These are phyloP conservation scores for Apamea anceps DNA, from an alignment of 2,888 invertebrate genomes.

Conservation along the genomic window DNA sequence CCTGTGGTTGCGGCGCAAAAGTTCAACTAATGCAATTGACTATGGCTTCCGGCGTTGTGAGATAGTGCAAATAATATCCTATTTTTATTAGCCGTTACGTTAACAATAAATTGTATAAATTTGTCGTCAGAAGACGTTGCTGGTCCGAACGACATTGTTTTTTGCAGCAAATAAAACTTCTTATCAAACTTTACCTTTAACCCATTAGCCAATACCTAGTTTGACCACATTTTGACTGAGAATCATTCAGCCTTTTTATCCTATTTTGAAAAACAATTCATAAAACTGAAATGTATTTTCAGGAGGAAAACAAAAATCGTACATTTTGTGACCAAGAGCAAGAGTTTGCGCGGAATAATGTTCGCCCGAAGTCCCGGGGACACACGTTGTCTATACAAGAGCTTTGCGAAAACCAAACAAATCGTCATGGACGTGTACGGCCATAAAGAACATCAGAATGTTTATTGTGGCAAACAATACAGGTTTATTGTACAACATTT, in stretches of 20 bases:
- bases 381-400: slow-evolving; percentile 71
- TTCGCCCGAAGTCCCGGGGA: slow-evolving; percentile 73
- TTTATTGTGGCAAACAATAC: slow-evolving; percentile 32
- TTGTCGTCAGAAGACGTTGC: too few relatives aligned
- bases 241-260: neutral
- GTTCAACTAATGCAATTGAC: neutral
- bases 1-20: neutral
- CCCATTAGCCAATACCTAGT: neutral
- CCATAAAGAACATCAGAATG: slow-evolving; percentile 45
- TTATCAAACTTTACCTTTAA: neutral
- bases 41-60: neutral
- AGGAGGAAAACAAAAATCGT: slow-evolving; percentile 59
- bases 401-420: slow-evolving; percentile 72
- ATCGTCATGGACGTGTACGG: slow-evolving; percentile 80
- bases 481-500: slow-evolving; percentile 21
- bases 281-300: slow-evolving; percentile 31
- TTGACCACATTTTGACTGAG: neutral
- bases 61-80: neutral
- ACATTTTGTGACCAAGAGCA: slow-evolving; percentile 64
- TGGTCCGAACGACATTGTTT: neutral
- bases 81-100: neutral
- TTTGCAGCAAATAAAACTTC: neutral
- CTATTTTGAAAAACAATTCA: neutral
- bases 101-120: too few relatives aligned
- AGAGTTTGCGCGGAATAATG: slow-evolving; percentile 66